Percentiles rank a stretch among this genome's conserved stretches.
Conservation (phyloP, 2,888 invertebrate genomes). For the Cryptus viduatorius region DNA sequence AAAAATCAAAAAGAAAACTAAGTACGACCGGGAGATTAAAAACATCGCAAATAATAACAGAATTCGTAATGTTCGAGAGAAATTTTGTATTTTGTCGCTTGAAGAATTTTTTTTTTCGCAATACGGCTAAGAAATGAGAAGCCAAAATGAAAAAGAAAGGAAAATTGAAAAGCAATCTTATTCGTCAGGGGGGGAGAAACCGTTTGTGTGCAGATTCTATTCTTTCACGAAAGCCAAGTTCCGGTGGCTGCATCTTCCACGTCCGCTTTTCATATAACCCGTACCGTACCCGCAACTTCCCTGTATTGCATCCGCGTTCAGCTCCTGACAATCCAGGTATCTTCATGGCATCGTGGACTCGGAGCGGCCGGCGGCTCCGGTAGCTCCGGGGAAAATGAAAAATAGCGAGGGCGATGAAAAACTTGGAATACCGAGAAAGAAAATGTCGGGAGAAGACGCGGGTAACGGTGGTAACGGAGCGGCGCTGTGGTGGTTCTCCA, state of each 20-base stretch:
- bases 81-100: not conserved
- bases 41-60: not conserved
- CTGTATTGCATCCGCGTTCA: constrained; percentile 46
- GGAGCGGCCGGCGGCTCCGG: constrained; percentile 48
- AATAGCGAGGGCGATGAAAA: constrained; percentile 77
- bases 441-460: constrained; percentile 61
- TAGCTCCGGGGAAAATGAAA: constrained; percentile 72
- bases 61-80: constrained; percentile 21
- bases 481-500: constrained; percentile 1
- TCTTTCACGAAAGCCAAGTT: constrained; percentile 54
- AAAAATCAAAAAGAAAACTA: constrained; percentile 10
- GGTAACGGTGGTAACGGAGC: constrained; percentile 25
- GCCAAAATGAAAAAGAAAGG: not conserved
- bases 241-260: constrained; percentile 21
- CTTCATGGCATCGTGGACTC: constrained; percentile 12
- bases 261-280: not conserved
- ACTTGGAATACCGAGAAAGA: constrained; percentile 72
- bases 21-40: not conserved
- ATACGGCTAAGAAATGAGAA: constrained; percentile 40
- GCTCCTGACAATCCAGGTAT: constrained; percentile 35
- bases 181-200: constrained; percentile 11
- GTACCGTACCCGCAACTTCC: not conserved
- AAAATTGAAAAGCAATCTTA: not conserved
- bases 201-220: constrained; percentile 2
- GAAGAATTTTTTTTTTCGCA: constrained; percentile 9